Percentiles rank a stretch among this genome's conserved stretches.
Conservation (phyloP, 2,888 invertebrate genomes). For the Pocota personata region DNA sequence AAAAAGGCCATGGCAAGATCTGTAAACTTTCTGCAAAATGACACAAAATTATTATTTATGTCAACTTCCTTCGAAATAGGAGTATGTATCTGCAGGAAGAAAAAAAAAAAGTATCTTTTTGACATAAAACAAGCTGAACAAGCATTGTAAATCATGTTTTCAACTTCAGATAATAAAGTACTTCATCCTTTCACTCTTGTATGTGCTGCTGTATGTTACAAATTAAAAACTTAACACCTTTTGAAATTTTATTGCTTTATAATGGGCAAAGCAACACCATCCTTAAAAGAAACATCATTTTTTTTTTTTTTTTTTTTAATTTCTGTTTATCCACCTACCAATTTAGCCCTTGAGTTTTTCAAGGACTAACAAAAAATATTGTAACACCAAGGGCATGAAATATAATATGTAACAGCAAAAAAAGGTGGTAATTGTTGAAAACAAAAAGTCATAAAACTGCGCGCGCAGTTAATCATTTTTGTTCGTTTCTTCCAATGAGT, state of each 20-base stretch:
- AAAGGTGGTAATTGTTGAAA: conserved; percentile 53
- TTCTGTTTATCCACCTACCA: conserved; percentile 57
- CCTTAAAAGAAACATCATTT: not conserved
- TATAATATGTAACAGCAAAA: conserved; percentile 20
- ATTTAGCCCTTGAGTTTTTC: conserved; percentile 40
- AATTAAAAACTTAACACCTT: conserved; percentile 73
- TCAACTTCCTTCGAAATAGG: not conserved
- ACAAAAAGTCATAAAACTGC: conserved; percentile 70
- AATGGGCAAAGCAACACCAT: conserved; percentile 40
- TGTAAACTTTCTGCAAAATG: conserved; percentile 25
- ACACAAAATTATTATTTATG: conserved; percentile 29
- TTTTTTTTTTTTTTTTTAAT: not conserved
- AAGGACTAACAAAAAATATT: conserved; percentile 26
- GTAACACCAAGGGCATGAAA: conserved; percentile 41
- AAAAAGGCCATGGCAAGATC: conserved; percentile 21
- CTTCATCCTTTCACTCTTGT: conserved; percentile 21
- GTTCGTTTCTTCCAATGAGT: conserved; percentile 29
- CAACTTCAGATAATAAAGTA: conserved; percentile 18
- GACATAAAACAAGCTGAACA: conserved; percentile 3
- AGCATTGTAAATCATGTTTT: conserved; percentile 3
- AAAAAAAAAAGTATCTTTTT: not conserved
- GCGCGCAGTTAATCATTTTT: conserved; percentile 72
- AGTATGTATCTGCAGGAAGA: not conserved
- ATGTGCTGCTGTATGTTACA: not conserved
- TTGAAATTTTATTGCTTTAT: conserved; percentile 65